Evolutionary conservation across 2,888 invertebrate genomes (phyloP), one percentile per base, ranked within the genome.

Genomic region (Lamproptera curius): DNA sequence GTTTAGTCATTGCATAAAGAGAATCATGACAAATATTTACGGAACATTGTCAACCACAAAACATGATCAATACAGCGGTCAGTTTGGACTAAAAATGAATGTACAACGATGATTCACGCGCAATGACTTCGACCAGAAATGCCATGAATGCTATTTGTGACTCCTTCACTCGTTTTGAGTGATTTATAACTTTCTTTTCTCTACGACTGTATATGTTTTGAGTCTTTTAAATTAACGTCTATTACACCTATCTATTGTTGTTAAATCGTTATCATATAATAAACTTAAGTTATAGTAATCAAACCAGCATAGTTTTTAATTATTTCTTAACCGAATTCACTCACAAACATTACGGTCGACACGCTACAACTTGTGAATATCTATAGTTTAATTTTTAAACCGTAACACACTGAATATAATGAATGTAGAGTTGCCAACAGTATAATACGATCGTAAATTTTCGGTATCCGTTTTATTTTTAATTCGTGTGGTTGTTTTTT

Each of bases 61-160:
- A 39, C 42, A 37, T 38, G 39, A 16, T 45, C 40, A 39, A 20
- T 39, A 34, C 14, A 34, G 35, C 39, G 48, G 26, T 17, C 6
- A 34, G 10, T 43, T 17, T 34, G 37, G 16, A 39, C 26, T 42
- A 26, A 37, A 31, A 38, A 35, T 48, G 48, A 48, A 48, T 43
- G 39, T 42, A 43, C 42, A 11, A 9, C 17, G 34, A 43, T 41
- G 43, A 49, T 13, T 49, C 48, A 49, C 40, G 26, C 16, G 39
- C 15, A 35, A 34, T 39, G 40, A 16, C 2, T 23, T 35, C 6
- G 26, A 38, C 33, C 48, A 49, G 48, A 43, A 49, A 49, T 49
- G 35, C 39, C 28, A 11, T 1, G 35, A 43, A 49, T 49, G 33
- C 48, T 39, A 34, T 34, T 38, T 15, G 9, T 16, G 14, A 26